Percentiles rank a stretch among this genome's conserved stretches.
phyloP scores from a whole-genome alignment of 2,797 vertebrate genomes.

The Gymnopithys bicolor region DNA sequence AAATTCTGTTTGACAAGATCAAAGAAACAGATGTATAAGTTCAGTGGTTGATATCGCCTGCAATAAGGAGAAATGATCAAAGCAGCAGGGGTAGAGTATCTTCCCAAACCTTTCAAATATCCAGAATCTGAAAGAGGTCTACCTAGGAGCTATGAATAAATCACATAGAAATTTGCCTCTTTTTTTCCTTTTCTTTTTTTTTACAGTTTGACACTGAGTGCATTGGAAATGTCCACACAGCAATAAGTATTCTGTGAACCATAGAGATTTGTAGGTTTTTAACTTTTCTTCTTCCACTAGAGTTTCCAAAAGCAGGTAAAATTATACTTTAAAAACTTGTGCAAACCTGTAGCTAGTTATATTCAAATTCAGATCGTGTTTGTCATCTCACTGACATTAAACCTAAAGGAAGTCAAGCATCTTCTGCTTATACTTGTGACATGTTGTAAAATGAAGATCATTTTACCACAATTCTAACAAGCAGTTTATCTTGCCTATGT shows the following conservation, averaged over 20 bases:
- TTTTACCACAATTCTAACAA: conserved; percentile 12
- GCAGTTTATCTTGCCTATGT: conserved; percentile 18
- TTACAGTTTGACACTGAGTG: conserved; percentile 55
- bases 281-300: conserved; percentile 29
- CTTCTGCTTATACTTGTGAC: neutral
- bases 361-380: conserved; percentile 29
- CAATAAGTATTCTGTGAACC: conserved; percentile 64
- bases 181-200: conserved; percentile 45
- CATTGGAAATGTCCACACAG: conserved; percentile 68
- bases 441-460: neutral
- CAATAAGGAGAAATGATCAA: conserved; percentile 76
- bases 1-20: conserved; percentile 83
- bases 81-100: conserved; percentile 66
- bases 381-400: conserved; percentile 18
- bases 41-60: conserved; percentile 64
- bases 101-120: conserved; percentile 76
- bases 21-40: conserved; percentile 77
- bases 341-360: neutral
- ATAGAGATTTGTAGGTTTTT: conserved; percentile 60
- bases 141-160: conserved; percentile 78
- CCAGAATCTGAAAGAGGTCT: conserved; percentile 74
- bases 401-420: neutral
- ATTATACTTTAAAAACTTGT: conserved; percentile 34
- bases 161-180: conserved; percentile 71
- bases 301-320: conserved; percentile 56